Evolutionary conservation across 2,113 vertebrate genomes (phyloP), one percentile per base, ranked within the genome.

Genomic region (Cebus imitator): DNA sequence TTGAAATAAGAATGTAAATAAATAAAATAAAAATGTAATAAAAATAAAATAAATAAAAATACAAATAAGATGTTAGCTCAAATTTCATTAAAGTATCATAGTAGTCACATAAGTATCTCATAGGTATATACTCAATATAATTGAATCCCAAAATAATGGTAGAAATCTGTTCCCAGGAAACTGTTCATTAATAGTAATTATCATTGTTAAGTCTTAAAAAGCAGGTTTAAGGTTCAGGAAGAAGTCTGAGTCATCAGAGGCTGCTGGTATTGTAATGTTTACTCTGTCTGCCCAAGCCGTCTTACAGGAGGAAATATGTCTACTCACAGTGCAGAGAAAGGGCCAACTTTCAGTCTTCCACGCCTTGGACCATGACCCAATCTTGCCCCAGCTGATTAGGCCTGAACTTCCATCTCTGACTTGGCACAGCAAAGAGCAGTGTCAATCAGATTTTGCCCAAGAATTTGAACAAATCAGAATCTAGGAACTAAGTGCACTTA

Each of bases 1-100:
- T 91, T 97, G 91, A 97, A 98, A 97, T 95, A 96, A 94, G 92
- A 98, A 90, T 85, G 82, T 95, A 97, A 97, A 97, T 61, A 61
- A 25, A 61, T 61, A 58, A 58, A 58, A 25, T 58, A 25, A 10
- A 61, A 61, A 61, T 61, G 4, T 27, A 61, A 61, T 61, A 61
- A 61, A 30, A 64, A 64, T 64, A 13, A 64, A 64, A 30, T 64
- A 64, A 64, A 64, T 27, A 96, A 94, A 95, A 98, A 90, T 85
- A 80, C 91, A 97, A 97, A 97, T 52, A 55, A 97, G 73, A 91
- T 87, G 45, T 32, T 94, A 90, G 91, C 96, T 91, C 0, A 0
- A 90, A 97, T 91, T 90, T 98, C 87, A 95, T 98, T 88, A 95
- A 91, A 96, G 84, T 66, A 37, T 45, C 84, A 96, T 18, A 97